phyloP scores from a whole-genome alignment of 1,140 invertebrate species.

The Pseudomyrmex gracilis region DNA sequence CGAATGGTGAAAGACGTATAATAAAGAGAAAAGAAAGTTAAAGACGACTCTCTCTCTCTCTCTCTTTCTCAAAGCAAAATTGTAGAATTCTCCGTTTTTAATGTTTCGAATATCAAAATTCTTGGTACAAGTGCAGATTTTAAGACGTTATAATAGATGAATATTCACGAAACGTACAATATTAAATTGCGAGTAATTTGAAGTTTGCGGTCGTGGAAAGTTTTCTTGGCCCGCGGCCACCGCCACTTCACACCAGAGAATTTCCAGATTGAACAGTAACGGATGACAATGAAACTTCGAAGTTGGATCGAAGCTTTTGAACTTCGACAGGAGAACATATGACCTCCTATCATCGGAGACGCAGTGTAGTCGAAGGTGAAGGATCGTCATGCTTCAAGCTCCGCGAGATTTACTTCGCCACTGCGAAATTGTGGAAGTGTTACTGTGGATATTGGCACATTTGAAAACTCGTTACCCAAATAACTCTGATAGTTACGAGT shows the following conservation, averaged over 20 bases:
- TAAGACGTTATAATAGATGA: neutral
- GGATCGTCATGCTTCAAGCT: conserved; percentile 57
- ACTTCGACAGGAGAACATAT: conserved; percentile 58
- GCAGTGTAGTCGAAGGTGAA: conserved; percentile 56
- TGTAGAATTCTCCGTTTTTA: too few relatives aligned
- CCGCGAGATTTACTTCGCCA: conserved; percentile 41
- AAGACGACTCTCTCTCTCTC: too few relatives aligned
- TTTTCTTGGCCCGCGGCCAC: conserved; percentile 28
- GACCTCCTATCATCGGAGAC: conserved; percentile 57
- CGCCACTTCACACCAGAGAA: conserved; percentile 32
- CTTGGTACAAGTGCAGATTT: neutral
- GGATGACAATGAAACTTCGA: conserved; percentile 59
- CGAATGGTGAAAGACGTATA: neutral
- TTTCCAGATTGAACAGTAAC: conserved; percentile 50
- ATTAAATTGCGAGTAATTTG: conserved; percentile 40
- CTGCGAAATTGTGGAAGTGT: conserved; percentile 34
- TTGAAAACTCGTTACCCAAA: conserved; percentile 28
- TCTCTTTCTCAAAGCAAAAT: too few relatives aligned
- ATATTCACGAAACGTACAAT: neutral
- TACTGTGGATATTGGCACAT: conserved; percentile 24
- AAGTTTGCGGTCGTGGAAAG: conserved; percentile 21
- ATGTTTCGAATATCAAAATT: neutral
- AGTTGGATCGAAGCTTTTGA: conserved; percentile 54
- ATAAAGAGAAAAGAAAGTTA: neutral
- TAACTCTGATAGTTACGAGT: conserved; percentile 15